These are phyloP conservation scores for Rhinolophus sinicus DNA, from an alignment of 2,113 vertebrate species.

Conservation along the genomic window DNA sequence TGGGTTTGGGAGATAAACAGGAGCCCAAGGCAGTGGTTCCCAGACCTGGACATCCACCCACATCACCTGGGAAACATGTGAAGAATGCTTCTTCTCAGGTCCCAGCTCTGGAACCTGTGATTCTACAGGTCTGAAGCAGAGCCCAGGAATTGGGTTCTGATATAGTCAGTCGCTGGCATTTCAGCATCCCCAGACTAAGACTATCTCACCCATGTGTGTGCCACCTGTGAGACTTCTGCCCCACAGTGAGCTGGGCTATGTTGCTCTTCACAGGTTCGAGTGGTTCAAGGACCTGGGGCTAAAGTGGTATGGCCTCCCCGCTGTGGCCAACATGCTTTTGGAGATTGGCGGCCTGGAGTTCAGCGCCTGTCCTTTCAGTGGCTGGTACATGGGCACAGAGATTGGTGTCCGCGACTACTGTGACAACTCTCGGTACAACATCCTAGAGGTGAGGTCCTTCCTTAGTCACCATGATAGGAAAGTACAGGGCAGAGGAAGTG, in stretches of 20 bases:
- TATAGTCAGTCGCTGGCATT: fast-evolving
- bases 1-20: neutral
- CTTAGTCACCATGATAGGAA: fast-evolving
- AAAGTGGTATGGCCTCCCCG: conserved; percentile 97
- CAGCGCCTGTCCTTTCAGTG: conserved; percentile 95
- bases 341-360: conserved; percentile 97
- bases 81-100: neutral
- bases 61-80: fast-evolving
- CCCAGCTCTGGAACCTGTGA: neutral
- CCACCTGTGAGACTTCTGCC: neutral
- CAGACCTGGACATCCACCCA: neutral
- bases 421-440: conserved; percentile 96
- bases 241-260: fast-evolving
- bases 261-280: conserved; percentile 87
- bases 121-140: neutral
- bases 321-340: conserved; percentile 97
- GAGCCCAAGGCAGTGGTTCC: neutral
- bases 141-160: neutral
- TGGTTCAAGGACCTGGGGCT: conserved; percentile 96
- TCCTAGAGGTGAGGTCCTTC: conserved; percentile 91
- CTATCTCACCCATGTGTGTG: fast-evolving
- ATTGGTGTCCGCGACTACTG: conserved; percentile 98
- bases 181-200: neutral
- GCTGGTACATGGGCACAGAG: conserved; percentile 99
- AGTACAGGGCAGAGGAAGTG: fast-evolving